Conservation (phyloP, 2,888 invertebrate genomes). For the Perdita meconis region DNA sequence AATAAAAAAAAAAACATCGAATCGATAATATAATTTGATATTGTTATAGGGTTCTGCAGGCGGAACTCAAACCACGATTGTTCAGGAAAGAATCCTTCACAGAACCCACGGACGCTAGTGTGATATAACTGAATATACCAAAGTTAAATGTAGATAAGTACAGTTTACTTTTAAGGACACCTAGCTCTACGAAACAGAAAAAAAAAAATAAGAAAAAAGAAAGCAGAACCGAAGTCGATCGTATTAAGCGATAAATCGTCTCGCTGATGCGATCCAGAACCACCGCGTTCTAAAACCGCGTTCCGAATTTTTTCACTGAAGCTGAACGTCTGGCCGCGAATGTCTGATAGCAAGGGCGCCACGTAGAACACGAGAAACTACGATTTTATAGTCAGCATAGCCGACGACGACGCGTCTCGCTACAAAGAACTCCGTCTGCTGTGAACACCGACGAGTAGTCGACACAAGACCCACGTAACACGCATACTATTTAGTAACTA, state of each 20-base stretch:
- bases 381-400: slow-evolving; percentile 34
- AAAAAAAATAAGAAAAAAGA: neutral
- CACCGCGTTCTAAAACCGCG: neutral
- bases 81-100: slow-evolving; percentile 52
- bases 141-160: slow-evolving; percentile 58
- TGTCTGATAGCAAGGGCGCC: neutral
- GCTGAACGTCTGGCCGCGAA: neutral
- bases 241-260: slow-evolving; percentile 25
- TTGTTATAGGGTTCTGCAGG: slow-evolving; percentile 78
- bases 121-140: slow-evolving; percentile 72
- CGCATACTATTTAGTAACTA: slow-evolving; percentile 53
- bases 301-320: slow-evolving; percentile 12
- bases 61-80: slow-evolving; percentile 73
- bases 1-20: too few species aligned
- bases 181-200: slow-evolving; percentile 27
- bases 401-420: slow-evolving; percentile 9
- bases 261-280: slow-evolving; percentile 16
- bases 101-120: slow-evolving; percentile 76
- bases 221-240: slow-evolving; percentile 11
- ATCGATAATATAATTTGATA: too few species aligned
- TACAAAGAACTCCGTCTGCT: slow-evolving; percentile 61
- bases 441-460: slow-evolving; percentile 43
- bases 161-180: slow-evolving; percentile 49
- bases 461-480: slow-evolving; percentile 48
- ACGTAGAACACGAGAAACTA: slow-evolving; percentile 13